Percentiles rank a stretch among this genome's conserved stretches.
These are phyloP conservation scores for Eristalinus sepulchralis DNA, from an alignment of 2,888 invertebrate species.

Conservation along the genomic window DNA sequence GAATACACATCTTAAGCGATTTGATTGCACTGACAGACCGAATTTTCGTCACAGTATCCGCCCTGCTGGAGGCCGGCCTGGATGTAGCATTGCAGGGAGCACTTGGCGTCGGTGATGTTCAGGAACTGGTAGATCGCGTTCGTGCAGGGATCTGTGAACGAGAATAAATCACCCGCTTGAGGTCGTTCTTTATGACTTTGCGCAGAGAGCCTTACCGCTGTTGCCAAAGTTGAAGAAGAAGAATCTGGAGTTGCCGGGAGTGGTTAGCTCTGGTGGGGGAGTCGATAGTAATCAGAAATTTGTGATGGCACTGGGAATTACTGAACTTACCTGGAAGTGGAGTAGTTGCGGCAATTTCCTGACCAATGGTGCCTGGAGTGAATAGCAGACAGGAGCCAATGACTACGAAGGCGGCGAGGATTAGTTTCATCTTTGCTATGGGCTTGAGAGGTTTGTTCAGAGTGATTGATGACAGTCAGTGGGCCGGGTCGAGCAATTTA, in stretches of 20 bases:
- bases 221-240: conserved; percentile 39
- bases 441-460: not conserved
- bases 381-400: conserved; percentile 7
- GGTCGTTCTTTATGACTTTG: not conserved
- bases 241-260: not conserved
- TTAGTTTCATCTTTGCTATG: conserved; percentile 25
- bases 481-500: conserved; percentile 1
- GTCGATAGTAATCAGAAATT: not conserved
- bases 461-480: conserved; percentile 16
- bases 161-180: not conserved
- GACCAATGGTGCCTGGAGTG: not conserved
- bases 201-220: not conserved
- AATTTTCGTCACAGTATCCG: conserved; percentile 44
- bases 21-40: conserved; percentile 42
- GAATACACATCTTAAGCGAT: not conserved
- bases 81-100: conserved; percentile 54
- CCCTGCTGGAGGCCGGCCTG: conserved; percentile 56
- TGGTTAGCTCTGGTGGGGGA: conserved; percentile 7
- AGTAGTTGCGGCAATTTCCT: not conserved
- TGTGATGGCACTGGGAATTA: not conserved
- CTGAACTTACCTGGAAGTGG: conserved; percentile 3
- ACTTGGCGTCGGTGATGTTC: conserved; percentile 48
- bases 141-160: conserved; percentile 48
- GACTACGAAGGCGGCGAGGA: conserved; percentile 2
- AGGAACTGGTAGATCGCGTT: conserved; percentile 36